Evolutionary conservation across 2,113 vertebrate genomes (phyloP), one percentile per base, ranked within the genome.

Genomic region (Protomyctophum bolini): DNA sequence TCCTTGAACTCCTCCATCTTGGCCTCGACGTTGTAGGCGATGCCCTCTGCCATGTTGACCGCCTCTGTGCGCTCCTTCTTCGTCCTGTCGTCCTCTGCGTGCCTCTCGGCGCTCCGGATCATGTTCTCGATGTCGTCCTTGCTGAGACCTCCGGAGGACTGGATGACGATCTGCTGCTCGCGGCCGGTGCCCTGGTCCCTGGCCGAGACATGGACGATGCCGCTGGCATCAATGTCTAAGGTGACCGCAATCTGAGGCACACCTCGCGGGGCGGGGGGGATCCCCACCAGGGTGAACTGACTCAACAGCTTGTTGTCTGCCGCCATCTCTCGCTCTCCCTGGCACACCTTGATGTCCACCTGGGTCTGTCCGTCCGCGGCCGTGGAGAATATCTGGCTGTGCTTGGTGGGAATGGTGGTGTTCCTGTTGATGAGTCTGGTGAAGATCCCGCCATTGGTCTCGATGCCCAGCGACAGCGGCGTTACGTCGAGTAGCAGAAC

Each of bases 1-100:
- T 99, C 96, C 86, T 99, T 99, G 88, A 97, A 99, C 86, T 99
- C 98, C 80, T 99, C 98, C 97, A 99, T 98, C 92, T 99, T 99
- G 5, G 96, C 94, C 84, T 99, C 98, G 0, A 97, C 98, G 70
- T 99, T 97, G 0, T 98, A 97, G 78, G 98, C 91, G 73, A 99
- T 96, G 74, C 97, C 96, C 89, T 99, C 21, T 1, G 21, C 21
- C 21, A 21, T 21, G 21, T 21, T 21, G 21, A 21, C 21, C 21
- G 21, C 21, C 21, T 21, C 21, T 21, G 21, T 21, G 21, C 21
- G 21, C 21, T 21, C 21, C 21, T 21, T 21, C 21, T 21, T 21
- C 21, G 21, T 21, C 21, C 21, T 21, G 21, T 21, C 21, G 21
- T 1, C 21, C 21, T 21, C 21, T 1, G 21, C 21, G 21, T 21